Percentiles rank a stretch among this genome's conserved stretches.
Conservation (phyloP, 2,113 vertebrate species). For the Piaya cayana region DNA sequence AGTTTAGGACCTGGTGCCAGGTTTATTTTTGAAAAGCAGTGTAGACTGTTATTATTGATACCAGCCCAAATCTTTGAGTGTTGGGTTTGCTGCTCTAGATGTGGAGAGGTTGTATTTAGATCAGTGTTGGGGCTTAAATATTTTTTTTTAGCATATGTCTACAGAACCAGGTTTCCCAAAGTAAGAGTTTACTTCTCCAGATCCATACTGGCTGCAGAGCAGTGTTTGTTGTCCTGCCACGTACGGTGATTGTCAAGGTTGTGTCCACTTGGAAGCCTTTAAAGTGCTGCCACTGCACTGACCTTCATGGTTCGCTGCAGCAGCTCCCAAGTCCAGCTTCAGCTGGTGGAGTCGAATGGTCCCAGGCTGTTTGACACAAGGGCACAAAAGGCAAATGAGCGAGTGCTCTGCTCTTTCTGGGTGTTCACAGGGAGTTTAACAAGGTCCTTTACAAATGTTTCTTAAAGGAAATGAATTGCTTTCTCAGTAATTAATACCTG, state of each 20-base stretch:
- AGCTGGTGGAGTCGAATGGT: background rate
- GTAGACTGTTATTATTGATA: background rate
- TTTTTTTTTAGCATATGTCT: background rate
- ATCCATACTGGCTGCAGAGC: background rate
- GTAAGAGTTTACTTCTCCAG: background rate
- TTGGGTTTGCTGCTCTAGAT: background rate
- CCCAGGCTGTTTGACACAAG: background rate
- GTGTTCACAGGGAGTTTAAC: background rate
- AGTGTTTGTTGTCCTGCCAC: background rate
- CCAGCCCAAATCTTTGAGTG: background rate
- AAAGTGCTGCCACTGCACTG: background rate
- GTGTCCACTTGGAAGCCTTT: background rate
- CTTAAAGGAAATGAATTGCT: background rate
- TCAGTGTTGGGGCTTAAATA: background rate
- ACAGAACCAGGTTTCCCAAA: background rate
- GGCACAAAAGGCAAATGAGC: background rate
- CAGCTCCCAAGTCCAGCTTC: background rate
- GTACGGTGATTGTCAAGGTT: background rate
- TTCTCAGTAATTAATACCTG: background rate
- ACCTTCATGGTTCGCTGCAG: background rate
- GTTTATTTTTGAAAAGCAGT: background rate
- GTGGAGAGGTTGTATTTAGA: background rate
- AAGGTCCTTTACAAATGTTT: background rate
- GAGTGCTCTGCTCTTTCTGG: background rate
- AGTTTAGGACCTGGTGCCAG: background rate